Evolutionary conservation across 2,113 vertebrate genomes (phyloP).

Genomic region (Sterna hirundo): DNA sequence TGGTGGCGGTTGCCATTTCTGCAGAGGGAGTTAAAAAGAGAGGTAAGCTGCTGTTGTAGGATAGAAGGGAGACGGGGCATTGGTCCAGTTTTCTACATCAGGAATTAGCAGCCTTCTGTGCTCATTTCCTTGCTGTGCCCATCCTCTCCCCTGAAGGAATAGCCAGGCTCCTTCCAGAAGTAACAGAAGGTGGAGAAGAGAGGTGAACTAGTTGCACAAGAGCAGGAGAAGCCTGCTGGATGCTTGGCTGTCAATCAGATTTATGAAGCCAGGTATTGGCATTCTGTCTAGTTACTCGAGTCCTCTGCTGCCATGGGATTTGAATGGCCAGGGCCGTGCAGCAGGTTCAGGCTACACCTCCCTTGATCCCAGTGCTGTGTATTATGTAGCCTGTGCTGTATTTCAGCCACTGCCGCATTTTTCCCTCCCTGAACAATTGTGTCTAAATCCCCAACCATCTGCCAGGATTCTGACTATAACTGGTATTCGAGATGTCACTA

Average conservation of each 20-base stretch:
- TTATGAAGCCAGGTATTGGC: not conserved
- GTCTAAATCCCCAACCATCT: not conserved
- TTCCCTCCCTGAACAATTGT: not conserved
- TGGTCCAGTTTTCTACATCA: not conserved
- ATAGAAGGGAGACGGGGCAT: not conserved
- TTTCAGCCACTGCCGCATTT: not conserved
- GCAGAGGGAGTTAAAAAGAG: not conserved
- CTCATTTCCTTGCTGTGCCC: not conserved
- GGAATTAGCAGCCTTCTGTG: not conserved
- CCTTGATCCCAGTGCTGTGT: not conserved
- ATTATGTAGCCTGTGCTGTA: not conserved
- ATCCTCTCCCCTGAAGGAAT: not conserved
- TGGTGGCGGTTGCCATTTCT: not conserved
- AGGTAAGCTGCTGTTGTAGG: not conserved
- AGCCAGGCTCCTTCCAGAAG: not conserved
- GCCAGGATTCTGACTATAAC: not conserved
- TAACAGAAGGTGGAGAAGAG: not conserved
- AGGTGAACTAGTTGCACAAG: not conserved
- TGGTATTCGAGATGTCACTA: not conserved
- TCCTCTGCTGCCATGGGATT: not conserved
- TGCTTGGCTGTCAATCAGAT: not conserved
- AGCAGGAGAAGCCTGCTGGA: not conserved
- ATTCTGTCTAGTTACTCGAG: not conserved
- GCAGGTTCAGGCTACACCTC: not conserved
- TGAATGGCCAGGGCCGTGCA: not conserved